Evolutionary conservation across 2,888 invertebrate genomes (phyloP), one percentile per base, ranked within the genome.

Genomic region (Sipha maydis): DNA sequence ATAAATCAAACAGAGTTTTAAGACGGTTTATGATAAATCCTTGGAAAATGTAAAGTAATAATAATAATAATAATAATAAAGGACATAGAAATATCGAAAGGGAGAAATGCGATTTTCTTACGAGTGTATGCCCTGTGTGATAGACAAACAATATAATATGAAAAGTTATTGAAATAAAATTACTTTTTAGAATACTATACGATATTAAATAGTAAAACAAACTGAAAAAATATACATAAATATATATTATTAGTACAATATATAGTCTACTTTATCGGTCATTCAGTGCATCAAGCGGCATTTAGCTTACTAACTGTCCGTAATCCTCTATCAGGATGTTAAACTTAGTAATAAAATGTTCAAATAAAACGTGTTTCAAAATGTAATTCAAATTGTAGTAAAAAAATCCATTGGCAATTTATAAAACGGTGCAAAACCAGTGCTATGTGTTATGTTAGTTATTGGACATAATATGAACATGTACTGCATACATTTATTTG

Each of bases 1-100:
- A 61, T 84, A 84, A 84, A 67, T 76, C 76, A 31, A 67, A 85
- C 41, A 8, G 61, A 85, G 21, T 67, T 56, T 31, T 76, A 67
- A 31, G 76, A 38, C 7, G 28, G 77, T 84, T 84, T 41, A 28
- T 77, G 56, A 31, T 7, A 38, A 28, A 56, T n/a, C 19, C 38
- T 73, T 17, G 56, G 38, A 21, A 67, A 85, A 61, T 34, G 34
- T 34, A 34, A 19, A 21, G 25, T 25, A 61, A 56, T 34, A 34
- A 34, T 41, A 41, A 41, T 41, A 48, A 56, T 56, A 56, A 56
- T 21, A 56, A 56, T 61, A 61, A 8, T 61, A 61, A 4, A 25
- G 61, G 28, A 61, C n/a, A 76, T 21, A 5, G 38, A 21, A 61
- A 41, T 61, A 38, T 73, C 1, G n/a, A 38, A 14, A 21, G 38